Base-by-base conservation (phyloP, 1,140 invertebrate genomes). In the Thaumatotibia leucotreta region DNA sequence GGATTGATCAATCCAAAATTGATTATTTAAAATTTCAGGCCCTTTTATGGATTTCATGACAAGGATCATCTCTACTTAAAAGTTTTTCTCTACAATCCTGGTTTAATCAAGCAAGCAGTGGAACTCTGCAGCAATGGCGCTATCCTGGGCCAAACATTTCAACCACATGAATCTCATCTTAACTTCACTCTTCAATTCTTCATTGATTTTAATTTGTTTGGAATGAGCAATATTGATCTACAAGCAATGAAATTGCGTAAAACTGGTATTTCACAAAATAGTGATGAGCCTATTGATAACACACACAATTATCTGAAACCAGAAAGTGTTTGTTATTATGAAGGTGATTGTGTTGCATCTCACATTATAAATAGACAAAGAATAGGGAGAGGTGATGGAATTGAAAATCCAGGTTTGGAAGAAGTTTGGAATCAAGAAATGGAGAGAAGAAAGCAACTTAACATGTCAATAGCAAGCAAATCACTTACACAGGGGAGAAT, bases 141-240 rank as follows among this genome's bases (percentile, higher is more conserved):
- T 14, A 94, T 99, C 58, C 91, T 98, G 68, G 95, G 94, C 67
- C 94, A 95, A 89, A 90, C 92, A 39, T 96, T 98, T 74, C 98
- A 99, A 91, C 97, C 98, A 0, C 95, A 98, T 89, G 98, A 99
- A 91, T 94, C 97, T n/a, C 98, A 99, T 91, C 94, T 99, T 70
- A 97, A 97, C 29, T 99, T 96, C 83, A 95, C 95, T 66, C 91
- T 99, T 65, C 96, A 99, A 92, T 98, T 99, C 88, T 97, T 99
- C 91, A 99, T 99, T 70, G 98, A 99, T 92, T 98, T 97, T 80
- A 99, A 99, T 92, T 92, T 99, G 54, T 98, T 98, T 92, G 98
- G 98, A 49, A 99, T 99, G 98, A 98, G 97, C 88, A 93, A 96
- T 82, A 93, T 99, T 69, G 94, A 97, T 91, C 91, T 97, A 31